A percentile compares a stretch with the other conserved stretches of the same genome.
Conservation (phyloP, 2,113 vertebrate genomes). For the Podiceps cristatus region DNA sequence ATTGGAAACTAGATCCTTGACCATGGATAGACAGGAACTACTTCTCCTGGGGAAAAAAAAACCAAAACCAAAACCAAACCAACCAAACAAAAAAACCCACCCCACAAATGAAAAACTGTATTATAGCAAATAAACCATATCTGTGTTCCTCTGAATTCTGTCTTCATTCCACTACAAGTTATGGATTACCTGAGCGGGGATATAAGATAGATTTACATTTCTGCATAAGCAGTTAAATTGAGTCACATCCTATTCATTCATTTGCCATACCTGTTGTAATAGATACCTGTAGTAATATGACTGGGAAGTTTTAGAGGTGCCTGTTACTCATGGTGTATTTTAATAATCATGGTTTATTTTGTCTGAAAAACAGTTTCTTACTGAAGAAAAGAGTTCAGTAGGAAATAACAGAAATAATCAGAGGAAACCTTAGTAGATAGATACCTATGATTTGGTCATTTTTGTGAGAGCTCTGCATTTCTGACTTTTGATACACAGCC, state of each 20-base stretch:
- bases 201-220: not conserved
- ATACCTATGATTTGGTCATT: not conserved
- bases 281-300: not conserved
- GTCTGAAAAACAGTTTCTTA: not conserved
- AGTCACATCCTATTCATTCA: not conserved
- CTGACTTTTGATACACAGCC: not conserved
- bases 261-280: not conserved
- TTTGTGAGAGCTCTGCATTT: not conserved
- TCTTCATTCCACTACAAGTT: not conserved
- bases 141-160: not conserved
- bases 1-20: not conserved
- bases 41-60: not conserved
- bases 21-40: not conserved
- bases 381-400: not conserved
- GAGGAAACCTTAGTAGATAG: not conserved
- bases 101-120: too few relatives aligned
- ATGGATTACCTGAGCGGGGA: not conserved
- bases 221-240: not conserved
- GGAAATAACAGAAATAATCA: not conserved
- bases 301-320: not conserved
- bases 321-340: not conserved
- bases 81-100: too few relatives aligned
- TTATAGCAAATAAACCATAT: not conserved
- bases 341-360: not conserved
- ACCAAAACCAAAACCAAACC: too few relatives aligned